A percentile compares a stretch with the other conserved stretches of the same genome.
phyloP scores from a whole-genome alignment of 2,888 invertebrate genomes.

The Caenorhabditis sp. region DNA sequence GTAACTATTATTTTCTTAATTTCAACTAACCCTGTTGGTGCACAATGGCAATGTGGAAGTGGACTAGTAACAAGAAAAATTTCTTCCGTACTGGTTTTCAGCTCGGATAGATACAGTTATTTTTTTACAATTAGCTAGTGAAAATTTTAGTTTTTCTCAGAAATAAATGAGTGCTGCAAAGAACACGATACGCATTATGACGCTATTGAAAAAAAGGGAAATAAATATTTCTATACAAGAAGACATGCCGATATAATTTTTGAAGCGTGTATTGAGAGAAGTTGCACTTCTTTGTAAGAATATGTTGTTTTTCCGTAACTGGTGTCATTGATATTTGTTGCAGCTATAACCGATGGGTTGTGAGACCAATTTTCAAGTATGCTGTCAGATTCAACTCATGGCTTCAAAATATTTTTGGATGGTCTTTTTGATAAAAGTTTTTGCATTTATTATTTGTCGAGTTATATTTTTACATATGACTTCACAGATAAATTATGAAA shows the following conservation, averaged over 20 bases:
- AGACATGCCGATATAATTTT: slow-evolving; percentile 14
- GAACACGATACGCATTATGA: slow-evolving; percentile 26
- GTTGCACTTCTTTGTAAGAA: not conserved
- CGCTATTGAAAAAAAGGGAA: slow-evolving; percentile 1
- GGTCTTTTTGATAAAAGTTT: not conserved
- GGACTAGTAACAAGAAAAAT: not conserved
- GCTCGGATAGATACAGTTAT: slow-evolving; percentile 9
- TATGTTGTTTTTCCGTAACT: too few species aligned
- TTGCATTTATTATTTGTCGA: not conserved
- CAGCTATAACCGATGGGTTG: not conserved
- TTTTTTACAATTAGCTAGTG: not conserved
- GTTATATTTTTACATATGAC: not conserved
- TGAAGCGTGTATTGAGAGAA: slow-evolving; percentile 3
- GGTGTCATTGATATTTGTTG: too few species aligned
- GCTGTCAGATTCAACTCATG: not conserved
- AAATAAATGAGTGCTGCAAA: slow-evolving; percentile 30
- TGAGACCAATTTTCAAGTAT: not conserved
- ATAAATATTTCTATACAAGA: not conserved
- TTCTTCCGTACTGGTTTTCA: slow-evolving; percentile 3
- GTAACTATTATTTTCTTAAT: too few species aligned
- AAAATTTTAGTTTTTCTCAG: not conserved
- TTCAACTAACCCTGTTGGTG: too few species aligned
- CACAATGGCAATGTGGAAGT: slow-evolving; percentile 16
- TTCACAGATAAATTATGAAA: too few species aligned
- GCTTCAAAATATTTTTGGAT: not conserved